phyloP scores from a whole-genome alignment of 2,888 invertebrate genomes.

The Drosophila infuscata region DNA sequence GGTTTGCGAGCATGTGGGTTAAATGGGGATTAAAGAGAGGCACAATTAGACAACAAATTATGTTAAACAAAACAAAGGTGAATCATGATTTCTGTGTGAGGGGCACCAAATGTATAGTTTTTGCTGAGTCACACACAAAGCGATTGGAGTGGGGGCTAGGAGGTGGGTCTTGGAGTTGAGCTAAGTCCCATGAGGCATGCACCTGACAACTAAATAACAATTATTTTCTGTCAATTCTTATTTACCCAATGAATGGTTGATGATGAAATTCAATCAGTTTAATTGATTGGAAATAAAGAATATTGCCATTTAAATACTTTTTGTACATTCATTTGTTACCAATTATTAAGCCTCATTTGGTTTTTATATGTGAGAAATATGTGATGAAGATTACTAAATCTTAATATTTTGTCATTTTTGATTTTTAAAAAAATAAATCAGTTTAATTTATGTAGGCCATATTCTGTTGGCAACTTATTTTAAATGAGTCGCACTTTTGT shows the following conservation, averaged over 20 bases:
- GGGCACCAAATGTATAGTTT: conserved; percentile 16
- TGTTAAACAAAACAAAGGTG: conserved; percentile 50
- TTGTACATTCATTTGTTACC: background rate
- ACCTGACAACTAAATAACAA: conserved; percentile 15
- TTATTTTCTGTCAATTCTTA: background rate
- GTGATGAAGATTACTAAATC: background rate
- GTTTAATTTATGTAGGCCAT: background rate
- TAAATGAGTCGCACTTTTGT: background rate
- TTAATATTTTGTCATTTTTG: background rate
- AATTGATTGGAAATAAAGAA: background rate
- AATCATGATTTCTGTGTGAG: conserved; percentile 30
- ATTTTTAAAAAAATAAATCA: background rate
- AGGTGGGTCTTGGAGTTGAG: conserved; percentile 1
- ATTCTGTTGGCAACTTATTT: background rate
- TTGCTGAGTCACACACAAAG: conserved; percentile 47
- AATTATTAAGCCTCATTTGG: background rate
- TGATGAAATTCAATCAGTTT: conserved; percentile 3
- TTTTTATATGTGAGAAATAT: background rate
- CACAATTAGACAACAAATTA: conserved; percentile 67
- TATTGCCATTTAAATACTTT: background rate
- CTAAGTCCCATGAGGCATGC: conserved; percentile 1
- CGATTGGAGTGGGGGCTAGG: background rate
- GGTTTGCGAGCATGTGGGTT: background rate
- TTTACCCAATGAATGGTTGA: background rate
- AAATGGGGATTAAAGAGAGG: conserved; percentile 23